Percentiles rank a stretch among this genome's conserved stretches.
phyloP scores from a whole-genome alignment of 1,140 invertebrate species.

The Cydia strobilella region DNA sequence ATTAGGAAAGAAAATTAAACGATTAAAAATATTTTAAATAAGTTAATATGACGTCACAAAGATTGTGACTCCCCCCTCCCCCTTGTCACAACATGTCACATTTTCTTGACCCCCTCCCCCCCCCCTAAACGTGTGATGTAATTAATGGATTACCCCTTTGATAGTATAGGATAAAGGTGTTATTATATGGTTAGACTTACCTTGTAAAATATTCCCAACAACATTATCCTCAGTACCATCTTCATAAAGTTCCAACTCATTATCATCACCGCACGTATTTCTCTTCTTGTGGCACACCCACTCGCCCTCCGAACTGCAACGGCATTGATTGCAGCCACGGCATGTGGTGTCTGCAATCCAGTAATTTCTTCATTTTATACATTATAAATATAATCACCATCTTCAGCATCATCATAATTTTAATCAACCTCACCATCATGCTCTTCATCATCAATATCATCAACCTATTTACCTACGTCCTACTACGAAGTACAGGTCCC shows the following conservation, averaged over 20 bases:
- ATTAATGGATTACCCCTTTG: too few relatives aligned
- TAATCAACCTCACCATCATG: too few relatives aligned
- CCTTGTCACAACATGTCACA: too few relatives aligned
- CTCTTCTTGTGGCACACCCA: slow-evolving; percentile 53
- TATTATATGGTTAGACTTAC: neutral
- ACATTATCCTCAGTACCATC: neutral
- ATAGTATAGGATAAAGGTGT: neutral
- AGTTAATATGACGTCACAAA: too few relatives aligned
- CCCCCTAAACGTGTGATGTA: too few relatives aligned
- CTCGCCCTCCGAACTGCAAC: slow-evolving; percentile 43
- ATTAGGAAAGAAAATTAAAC: too few relatives aligned
- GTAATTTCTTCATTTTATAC: neutral
- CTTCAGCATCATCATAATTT: neutral
- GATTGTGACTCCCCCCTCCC: too few relatives aligned
- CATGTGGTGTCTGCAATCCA: slow-evolving; percentile 56
- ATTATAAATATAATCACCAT: neutral
- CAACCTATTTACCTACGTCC: too few relatives aligned
- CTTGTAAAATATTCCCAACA: neutral
- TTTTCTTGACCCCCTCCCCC: too few relatives aligned
- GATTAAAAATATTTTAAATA: too few relatives aligned
- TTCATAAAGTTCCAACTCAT: slow-evolving; percentile 11
- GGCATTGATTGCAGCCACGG: slow-evolving; percentile 55
- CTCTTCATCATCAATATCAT: too few relatives aligned
- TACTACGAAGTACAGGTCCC: too few relatives aligned
- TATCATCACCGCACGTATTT: slow-evolving; percentile 41